phyloP scores from a whole-genome alignment of 2,888 invertebrate species.

The Scaptomyza tumidula region DNA sequence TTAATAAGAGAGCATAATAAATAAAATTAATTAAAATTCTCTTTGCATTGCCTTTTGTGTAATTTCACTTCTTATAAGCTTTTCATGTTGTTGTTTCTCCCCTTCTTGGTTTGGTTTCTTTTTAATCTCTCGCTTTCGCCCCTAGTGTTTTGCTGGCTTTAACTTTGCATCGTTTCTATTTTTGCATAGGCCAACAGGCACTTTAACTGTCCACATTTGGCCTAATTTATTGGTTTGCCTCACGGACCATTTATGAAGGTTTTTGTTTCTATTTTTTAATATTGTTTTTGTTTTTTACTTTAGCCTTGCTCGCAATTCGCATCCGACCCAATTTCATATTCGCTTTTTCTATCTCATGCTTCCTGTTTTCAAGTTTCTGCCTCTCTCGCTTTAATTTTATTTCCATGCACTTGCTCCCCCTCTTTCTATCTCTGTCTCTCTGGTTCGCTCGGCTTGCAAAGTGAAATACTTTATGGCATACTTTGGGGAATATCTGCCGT shows the following conservation, averaged over 20 bases:
- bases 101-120: neutral
- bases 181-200: conserved; percentile 2
- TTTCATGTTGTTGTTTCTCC: too few relatives aligned
- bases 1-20: too few relatives aligned
- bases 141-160: neutral
- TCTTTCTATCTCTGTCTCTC: neutral
- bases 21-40: too few relatives aligned
- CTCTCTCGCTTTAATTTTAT: conserved; percentile 39
- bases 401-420: conserved; percentile 35
- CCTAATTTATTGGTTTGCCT: conserved; percentile 46
- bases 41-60: too few relatives aligned
- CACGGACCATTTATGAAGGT: conserved; percentile 32
- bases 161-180: neutral
- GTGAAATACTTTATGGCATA: conserved; percentile 52
- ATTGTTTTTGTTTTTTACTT: conserved; percentile 10
- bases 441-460: conserved; percentile 21
- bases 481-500: conserved; percentile 39
- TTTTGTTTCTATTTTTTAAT: conserved; percentile 18
- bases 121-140: neutral
- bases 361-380: conserved; percentile 4
- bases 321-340: neutral
- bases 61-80: too few relatives aligned
- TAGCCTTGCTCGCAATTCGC: conserved; percentile 15
- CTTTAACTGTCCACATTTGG: conserved; percentile 25
- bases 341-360: neutral